phyloP scores from a whole-genome alignment of 1,140 invertebrate genomes.

The Drosophila mauritiana region DNA sequence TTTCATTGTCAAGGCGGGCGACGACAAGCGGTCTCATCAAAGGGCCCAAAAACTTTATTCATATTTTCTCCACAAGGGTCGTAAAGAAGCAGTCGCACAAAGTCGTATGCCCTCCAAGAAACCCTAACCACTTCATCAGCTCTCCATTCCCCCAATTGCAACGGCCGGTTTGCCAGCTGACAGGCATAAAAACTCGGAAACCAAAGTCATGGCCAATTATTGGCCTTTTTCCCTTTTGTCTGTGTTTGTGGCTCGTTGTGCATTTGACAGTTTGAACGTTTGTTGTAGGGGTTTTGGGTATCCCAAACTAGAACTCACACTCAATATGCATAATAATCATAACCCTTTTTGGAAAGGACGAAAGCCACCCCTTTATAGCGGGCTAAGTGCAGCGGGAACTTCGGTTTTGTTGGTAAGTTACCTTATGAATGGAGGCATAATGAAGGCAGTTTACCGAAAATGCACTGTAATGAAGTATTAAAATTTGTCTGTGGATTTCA shows the following conservation, averaged over 20 bases:
- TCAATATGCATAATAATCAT: constrained; percentile 65
- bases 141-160: constrained; percentile 12
- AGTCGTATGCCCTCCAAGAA: constrained; percentile 16
- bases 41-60: constrained; percentile 70
- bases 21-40: constrained; percentile 73
- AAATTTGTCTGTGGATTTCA: no score
- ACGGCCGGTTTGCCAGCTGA: constrained; percentile 26
- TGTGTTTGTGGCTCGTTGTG: constrained; percentile 52
- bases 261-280: constrained; percentile 49
- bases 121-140: constrained; percentile 10
- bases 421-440: constrained; percentile 64
- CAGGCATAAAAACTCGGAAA: constrained; percentile 66
- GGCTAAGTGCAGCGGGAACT: constrained; percentile 52
- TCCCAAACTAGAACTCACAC: constrained; percentile 13
- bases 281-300: constrained; percentile 11
- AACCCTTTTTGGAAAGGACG: constrained; percentile 49
- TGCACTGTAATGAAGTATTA: constrained; percentile 35
- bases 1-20: constrained; percentile 77
- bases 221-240: constrained; percentile 51
- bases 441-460: constrained; percentile 27
- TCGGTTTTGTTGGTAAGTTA: constrained; percentile 61
- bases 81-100: constrained; percentile 31
- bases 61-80: constrained; percentile 60
- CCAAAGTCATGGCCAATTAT: constrained; percentile 81
- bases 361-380: constrained; percentile 17